A percentile compares a stretch with the other conserved stretches of the same genome.
Conservation (phyloP, 1,140 invertebrate species). For the Zaprionus tsacasi region DNA sequence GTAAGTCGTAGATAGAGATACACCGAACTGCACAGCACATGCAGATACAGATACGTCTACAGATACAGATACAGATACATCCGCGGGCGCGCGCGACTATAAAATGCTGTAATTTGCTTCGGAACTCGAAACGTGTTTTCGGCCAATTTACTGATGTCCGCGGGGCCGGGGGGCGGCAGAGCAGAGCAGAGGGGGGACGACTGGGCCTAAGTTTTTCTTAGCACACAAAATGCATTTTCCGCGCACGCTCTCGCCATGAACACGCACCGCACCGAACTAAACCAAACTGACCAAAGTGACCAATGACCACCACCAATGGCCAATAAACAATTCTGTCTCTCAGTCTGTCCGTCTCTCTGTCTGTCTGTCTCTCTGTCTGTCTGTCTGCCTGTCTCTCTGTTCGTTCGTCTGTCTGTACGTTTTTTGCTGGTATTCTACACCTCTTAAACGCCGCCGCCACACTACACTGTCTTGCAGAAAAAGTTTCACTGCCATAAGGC, state of each 20-base stretch:
- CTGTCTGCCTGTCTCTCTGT: not conserved
- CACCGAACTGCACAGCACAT: not conserved
- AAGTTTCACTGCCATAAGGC: slow-evolving; percentile 57
- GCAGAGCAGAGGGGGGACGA: not conserved
- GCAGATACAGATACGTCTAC: slow-evolving; percentile 13
- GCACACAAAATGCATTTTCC: slow-evolving; percentile 29
- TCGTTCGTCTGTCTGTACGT: not conserved
- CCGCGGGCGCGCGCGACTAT: slow-evolving; percentile 24
- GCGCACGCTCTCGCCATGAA: slow-evolving; percentile 29
- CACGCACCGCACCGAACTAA: slow-evolving; percentile 34
- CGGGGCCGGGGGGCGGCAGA: not conserved
- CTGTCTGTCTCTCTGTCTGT: not conserved
- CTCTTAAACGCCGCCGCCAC: not conserved
- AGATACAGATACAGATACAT: slow-evolving; percentile 7
- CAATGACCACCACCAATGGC: slow-evolving; percentile 37
- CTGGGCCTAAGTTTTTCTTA: slow-evolving; percentile 21
- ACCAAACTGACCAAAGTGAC: slow-evolving; percentile 34
- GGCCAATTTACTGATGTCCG: slow-evolving; percentile 30
- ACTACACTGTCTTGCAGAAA: slow-evolving; percentile 33
- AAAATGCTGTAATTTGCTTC: slow-evolving; percentile 46
- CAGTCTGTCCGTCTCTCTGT: not conserved
- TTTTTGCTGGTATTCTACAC: slow-evolving; percentile 43
- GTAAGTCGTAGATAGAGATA: slow-evolving; percentile 20
- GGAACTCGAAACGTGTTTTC: slow-evolving; percentile 39
- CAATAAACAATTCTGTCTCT: slow-evolving; percentile 24